Percentiles rank a stretch among this genome's conserved stretches.
Evolutionary conservation across 2,113 vertebrate species (phyloP).

Genomic region (Sciurus niger): DNA sequence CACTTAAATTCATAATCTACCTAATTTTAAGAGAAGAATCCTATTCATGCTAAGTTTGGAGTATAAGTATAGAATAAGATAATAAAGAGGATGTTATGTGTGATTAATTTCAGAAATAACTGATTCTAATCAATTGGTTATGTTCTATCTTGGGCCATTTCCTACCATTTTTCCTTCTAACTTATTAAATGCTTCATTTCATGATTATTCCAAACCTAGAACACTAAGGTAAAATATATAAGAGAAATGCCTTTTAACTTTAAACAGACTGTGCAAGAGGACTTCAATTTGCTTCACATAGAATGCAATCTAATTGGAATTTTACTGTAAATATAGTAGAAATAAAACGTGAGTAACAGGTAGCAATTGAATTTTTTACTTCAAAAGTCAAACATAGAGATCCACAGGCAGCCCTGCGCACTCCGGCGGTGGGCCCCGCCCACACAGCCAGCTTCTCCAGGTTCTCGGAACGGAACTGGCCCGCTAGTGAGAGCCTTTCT

Average conservation of each 20-base stretch:
- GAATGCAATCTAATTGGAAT: not conserved
- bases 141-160: not conserved
- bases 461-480: no score
- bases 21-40: not conserved
- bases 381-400: no score
- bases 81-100: slow-evolving; percentile 35
- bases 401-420: no score
- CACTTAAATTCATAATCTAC: not conserved
- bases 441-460: no score
- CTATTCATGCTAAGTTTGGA: not conserved
- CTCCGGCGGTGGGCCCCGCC: no score
- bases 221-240: not conserved
- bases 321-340: not conserved
- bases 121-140: slow-evolving; percentile 28
- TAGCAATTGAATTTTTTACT: not conserved
- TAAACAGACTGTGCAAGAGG: not conserved
- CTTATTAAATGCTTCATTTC: not conserved
- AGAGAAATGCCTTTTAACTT: not conserved
- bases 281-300: not conserved
- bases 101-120: slow-evolving; percentile 53
- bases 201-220: slow-evolving; percentile 41
- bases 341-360: not conserved
- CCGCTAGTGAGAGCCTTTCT: no score
- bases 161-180: slow-evolving; percentile 40
- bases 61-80: not conserved